Evolutionary conservation across 2,797 vertebrate genomes (phyloP), one percentile per base, ranked within the genome.

Genomic region (Amniataba percoides): DNA sequence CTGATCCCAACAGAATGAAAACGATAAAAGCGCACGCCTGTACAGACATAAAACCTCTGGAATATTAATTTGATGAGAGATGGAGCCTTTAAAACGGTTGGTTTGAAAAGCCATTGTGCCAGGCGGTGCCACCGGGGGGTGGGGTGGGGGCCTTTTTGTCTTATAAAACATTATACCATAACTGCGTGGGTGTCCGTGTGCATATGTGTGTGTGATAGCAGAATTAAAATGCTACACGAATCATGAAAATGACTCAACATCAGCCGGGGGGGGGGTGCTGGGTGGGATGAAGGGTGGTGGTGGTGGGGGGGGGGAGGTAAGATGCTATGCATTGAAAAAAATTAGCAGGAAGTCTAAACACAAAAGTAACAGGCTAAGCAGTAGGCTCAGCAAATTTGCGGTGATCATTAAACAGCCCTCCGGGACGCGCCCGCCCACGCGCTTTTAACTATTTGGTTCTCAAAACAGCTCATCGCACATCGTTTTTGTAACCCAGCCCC

Each of bases 61-160:
- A 77, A 82, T 85, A 85, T 83, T 77, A 76, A 91, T 85, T 85
- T 81, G 70, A 87, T 85, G 62, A 79, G 71, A 88, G 77, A 81
- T 77, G 42, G 83, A 82, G 71, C 52, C 67, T 71, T 88, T 83
- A 74, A 80, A 87, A 84, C 74, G 74, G 76, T 68, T 68, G 52
- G 68, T 72, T 36, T 87, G 57, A 87, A 86, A 83, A 77, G 46
- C 60, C 49, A 75, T 79, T 80, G 78, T 68, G 42, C 4, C 63
- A 52, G 42, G 39, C 64, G 57, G 80, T 12, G 58, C 63, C 79
- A 77, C 69, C 23, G 1, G 70, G 49, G 71, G 27, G 27, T 3
- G 27, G 27, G 27, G 27, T 2, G 2, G 82, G 39, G 77, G 6
- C 59, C 49, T 67, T 80, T 72, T 85, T 83, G 82, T 84, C 63